Conservation (phyloP, 92 coral and sea anemone genomes). For the Chrysogorgia sp. region DNA sequence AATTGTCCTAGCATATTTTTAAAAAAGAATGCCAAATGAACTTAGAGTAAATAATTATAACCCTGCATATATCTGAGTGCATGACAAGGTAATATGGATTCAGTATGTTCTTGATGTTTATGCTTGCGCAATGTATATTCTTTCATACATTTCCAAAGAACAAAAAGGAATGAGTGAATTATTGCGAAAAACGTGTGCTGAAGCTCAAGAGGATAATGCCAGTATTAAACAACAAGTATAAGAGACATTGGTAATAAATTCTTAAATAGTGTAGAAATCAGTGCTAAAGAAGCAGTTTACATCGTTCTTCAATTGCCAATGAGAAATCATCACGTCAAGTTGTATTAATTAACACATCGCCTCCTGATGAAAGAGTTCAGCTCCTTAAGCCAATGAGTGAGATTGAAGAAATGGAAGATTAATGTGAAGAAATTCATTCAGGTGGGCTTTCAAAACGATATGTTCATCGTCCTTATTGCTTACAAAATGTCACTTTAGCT, state of each 20-base stretch:
- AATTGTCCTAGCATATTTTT: slow-evolving; percentile 59
- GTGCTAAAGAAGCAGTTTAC: slow-evolving; percentile 42
- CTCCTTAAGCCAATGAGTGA: slow-evolving; percentile 49
- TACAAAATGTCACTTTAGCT: no score
- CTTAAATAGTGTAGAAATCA: no score
- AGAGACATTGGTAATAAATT: no score
- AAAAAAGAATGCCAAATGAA: slow-evolving; percentile 67
- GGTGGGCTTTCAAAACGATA: slow-evolving; percentile 56
- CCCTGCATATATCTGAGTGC: slow-evolving; percentile 53
- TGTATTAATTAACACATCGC: slow-evolving; percentile 57
- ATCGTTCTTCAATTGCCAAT: slow-evolving; percentile 40
- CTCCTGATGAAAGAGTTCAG: slow-evolving; percentile 55
- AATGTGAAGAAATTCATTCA: slow-evolving; percentile 51
- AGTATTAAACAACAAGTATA: no score
- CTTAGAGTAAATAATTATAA: slow-evolving; percentile 59
- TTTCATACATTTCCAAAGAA: slow-evolving; percentile 66
- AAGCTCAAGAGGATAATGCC: slow-evolving; percentile 60
- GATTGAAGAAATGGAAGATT: slow-evolving; percentile 57
- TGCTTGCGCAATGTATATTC: slow-evolving; percentile 69
- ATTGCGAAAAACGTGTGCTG: slow-evolving; percentile 57
- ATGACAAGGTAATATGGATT: slow-evolving; percentile 75
- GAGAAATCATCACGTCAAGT: slow-evolving; percentile 46
- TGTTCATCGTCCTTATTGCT: slow-evolving; percentile 61
- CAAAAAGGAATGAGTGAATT: slow-evolving; percentile 80
- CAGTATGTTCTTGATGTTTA: slow-evolving; percentile 71